Evolutionary conservation across 2,888 invertebrate species (phyloP).

Genomic region (Endotricha flammealis): DNA sequence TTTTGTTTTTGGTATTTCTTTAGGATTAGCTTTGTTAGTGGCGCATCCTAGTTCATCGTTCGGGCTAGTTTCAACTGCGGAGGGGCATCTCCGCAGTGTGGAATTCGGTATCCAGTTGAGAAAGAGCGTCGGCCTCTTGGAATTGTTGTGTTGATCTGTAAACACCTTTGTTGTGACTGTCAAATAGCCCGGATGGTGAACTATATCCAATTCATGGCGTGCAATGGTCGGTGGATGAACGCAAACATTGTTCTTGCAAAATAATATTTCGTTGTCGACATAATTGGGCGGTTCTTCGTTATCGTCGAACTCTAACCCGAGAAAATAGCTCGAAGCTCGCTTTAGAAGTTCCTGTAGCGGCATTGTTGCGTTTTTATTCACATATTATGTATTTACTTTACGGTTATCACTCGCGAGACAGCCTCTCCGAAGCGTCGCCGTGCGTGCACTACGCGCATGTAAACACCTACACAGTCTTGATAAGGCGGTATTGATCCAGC

Average conservation of each 20-base stretch:
- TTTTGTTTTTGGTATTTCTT: constrained; percentile 40
- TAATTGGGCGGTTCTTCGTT: constrained; percentile 80
- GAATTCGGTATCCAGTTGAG: constrained; percentile 97
- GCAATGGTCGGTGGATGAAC: constrained; percentile 94
- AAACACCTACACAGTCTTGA: constrained; percentile 70
- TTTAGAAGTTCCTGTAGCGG: constrained; percentile 86
- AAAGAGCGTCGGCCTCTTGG: constrained; percentile 88
- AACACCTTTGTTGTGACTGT: constrained; percentile 91
- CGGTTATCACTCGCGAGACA: constrained; percentile 53
- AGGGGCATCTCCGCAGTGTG: constrained; percentile 90
- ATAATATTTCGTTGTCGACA: constrained; percentile 90
- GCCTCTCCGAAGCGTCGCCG: constrained; percentile 52
- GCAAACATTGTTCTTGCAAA: constrained; percentile 98
- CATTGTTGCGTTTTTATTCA: constrained; percentile 73
- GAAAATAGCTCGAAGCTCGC: constrained; percentile 88
- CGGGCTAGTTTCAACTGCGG: constrained; percentile 80
- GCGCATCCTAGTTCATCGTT: constrained; percentile 57
- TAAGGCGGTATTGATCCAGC: constrained; percentile 67
- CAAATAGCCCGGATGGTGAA: constrained; percentile 95
- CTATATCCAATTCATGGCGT: constrained; percentile 88
- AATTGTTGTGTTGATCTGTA: constrained; percentile 86
- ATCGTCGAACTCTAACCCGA: constrained; percentile 82
- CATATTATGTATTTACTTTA: constrained; percentile 38
- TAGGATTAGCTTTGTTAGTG: constrained; percentile 44
- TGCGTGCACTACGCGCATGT: constrained; percentile 68